Conservation (phyloP, 2,113 vertebrate species). For the Aspiorhynchus laticeps region DNA sequence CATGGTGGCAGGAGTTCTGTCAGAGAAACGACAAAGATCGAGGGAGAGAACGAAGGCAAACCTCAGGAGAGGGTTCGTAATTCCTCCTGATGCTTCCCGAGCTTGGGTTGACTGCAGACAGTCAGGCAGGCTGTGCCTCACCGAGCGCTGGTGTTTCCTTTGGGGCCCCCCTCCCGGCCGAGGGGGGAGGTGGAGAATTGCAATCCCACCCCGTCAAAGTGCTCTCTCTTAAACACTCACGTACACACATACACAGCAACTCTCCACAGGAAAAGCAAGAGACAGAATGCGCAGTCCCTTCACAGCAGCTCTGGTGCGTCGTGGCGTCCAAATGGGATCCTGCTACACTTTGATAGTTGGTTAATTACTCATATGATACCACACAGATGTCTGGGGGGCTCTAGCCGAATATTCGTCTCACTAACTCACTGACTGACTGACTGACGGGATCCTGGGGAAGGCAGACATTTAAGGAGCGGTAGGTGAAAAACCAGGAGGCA, state of each 20-base stretch:
- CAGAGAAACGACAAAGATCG: conserved; percentile 34
- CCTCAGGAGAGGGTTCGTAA: conserved; percentile 12
- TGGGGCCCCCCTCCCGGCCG: conserved; percentile 74
- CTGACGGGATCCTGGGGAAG: conserved; percentile 78
- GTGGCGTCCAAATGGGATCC: conserved; percentile 79
- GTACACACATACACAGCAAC: conserved; percentile 56
- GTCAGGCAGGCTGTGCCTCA: conserved; percentile 70
- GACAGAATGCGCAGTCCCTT: conserved; percentile 76
- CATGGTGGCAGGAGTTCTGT: conserved; percentile 15
- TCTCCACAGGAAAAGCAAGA: conserved; percentile 78
- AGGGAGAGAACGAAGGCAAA: conserved; percentile 43
- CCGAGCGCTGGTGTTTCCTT: conserved; percentile 72
- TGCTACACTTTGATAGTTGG: conserved; percentile 78
- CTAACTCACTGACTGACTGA: conserved; percentile 59
- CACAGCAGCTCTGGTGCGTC: conserved; percentile 74
- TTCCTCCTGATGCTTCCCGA: conserved; percentile 38
- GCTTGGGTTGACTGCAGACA: conserved; percentile 44
- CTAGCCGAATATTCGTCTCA: conserved; percentile 78
- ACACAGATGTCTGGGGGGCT: conserved; percentile 82
- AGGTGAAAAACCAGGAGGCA: conserved; percentile 80
- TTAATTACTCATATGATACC: conserved; percentile 85
- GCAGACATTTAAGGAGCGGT: conserved; percentile 83
- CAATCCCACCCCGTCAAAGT: conserved; percentile 80
- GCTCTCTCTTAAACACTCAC: conserved; percentile 54
- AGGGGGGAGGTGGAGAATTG: conserved; percentile 87